Evolutionary conservation across 2,797 vertebrate genomes (phyloP).

Genomic region (Crenichthys baileyi): DNA sequence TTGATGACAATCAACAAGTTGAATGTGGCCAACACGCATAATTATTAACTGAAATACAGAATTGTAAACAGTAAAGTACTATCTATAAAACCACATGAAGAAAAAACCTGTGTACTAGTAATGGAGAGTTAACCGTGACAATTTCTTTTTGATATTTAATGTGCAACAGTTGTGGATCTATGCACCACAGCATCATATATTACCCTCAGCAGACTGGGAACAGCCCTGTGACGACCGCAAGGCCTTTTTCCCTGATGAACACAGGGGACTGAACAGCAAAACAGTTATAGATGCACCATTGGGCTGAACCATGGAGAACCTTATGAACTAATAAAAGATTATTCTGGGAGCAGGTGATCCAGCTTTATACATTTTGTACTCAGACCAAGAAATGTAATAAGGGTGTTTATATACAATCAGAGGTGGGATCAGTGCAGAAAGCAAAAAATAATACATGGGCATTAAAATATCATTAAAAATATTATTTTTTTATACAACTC

Average conservation of each 20-base stretch:
- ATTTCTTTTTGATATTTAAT: background rate
- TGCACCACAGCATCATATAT: background rate
- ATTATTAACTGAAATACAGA: background rate
- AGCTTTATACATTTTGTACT: background rate
- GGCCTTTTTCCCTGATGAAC: background rate
- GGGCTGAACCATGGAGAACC: background rate
- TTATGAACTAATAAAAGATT: background rate
- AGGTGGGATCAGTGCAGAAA: background rate
- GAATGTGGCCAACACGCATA: background rate
- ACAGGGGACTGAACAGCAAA: background rate
- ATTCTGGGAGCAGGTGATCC: background rate
- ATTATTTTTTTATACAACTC: background rate
- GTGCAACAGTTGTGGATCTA: background rate
- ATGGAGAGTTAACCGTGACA: background rate
- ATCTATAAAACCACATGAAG: background rate
- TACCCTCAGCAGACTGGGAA: background rate
- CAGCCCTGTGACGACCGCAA: background rate
- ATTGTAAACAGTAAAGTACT: background rate
- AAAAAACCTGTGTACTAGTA: background rate
- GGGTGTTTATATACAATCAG: background rate
- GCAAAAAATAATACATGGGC: background rate
- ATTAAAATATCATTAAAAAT: background rate
- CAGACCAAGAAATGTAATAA: background rate
- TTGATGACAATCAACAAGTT: conserved; percentile 5
- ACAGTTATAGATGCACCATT: background rate